Conservation (phyloP, 1,140 invertebrate genomes). For the Lucilia sericata region DNA sequence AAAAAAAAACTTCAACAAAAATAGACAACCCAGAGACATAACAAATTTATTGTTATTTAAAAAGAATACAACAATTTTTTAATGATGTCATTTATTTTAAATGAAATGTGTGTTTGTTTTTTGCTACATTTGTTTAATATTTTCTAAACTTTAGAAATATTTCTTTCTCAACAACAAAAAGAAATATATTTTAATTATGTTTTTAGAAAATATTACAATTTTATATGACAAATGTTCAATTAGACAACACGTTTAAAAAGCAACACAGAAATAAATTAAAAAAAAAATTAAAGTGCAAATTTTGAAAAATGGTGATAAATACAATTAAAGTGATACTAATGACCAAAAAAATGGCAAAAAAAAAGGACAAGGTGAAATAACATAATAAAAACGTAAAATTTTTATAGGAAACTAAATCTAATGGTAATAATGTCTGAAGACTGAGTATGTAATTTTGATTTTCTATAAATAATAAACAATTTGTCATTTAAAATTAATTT, state of each 20-base stretch:
- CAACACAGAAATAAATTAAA: constrained; percentile 49
- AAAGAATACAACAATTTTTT: neutral
- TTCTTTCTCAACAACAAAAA: too few species aligned
- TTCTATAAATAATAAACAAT: too few species aligned
- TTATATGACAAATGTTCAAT: constrained; percentile 63
- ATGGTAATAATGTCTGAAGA: too few species aligned
- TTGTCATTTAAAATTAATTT: too few species aligned
- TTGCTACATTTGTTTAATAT: constrained; percentile 58
- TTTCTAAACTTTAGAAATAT: neutral
- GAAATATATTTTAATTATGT: neutral
- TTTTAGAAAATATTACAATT: constrained; percentile 30
- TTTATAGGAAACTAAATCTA: too few species aligned
- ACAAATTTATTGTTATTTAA: neutral
- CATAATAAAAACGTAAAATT: too few species aligned
- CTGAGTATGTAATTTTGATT: too few species aligned
- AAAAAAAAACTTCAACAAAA: neutral
- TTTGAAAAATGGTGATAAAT: neutral
- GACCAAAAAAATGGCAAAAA: neutral
- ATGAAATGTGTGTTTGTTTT: constrained; percentile 65
- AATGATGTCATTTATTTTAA: neutral
- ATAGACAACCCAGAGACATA: neutral
- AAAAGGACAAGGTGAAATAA: neutral
- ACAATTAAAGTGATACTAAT: neutral
- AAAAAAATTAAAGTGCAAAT: neutral
- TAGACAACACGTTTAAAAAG: constrained; percentile 64